A percentile compares a stretch with the other conserved stretches of the same genome.
Conservation (phyloP, 2,797 vertebrate species). For the Acrossocheilus fasciatus region DNA sequence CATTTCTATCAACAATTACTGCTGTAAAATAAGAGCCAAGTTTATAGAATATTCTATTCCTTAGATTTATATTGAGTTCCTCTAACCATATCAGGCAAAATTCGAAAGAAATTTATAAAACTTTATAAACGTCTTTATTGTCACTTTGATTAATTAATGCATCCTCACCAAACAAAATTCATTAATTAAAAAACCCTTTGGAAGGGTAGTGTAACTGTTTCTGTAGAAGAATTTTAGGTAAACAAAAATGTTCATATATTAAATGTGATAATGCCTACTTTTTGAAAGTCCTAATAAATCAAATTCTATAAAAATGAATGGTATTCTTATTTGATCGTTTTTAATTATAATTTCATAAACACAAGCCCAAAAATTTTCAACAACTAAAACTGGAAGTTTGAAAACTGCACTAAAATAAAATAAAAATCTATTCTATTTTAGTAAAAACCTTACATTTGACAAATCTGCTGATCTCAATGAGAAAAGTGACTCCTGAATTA, state of each 20-base stretch:
- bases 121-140: neutral
- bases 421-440: neutral
- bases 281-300: neutral
- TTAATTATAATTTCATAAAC: neutral
- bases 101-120: neutral
- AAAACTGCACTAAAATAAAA: neutral
- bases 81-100: neutral
- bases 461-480: neutral
- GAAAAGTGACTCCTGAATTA: neutral
- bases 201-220: neutral
- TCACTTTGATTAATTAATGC: neutral
- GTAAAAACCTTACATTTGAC: neutral
- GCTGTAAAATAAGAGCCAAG: neutral
- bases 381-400: neutral
- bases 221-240: neutral
- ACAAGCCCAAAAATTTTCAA: neutral
- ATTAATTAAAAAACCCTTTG: neutral
- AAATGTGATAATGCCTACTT: neutral
- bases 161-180: neutral
- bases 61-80: too few species aligned
- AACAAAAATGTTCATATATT: neutral
- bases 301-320: neutral
- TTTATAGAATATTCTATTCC: neutral
- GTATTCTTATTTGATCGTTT: neutral
- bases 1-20: neutral